These are phyloP conservation scores for Lutjanus argentimaculatus DNA, from an alignment of 2,797 vertebrate species.

Conservation along the genomic window DNA sequence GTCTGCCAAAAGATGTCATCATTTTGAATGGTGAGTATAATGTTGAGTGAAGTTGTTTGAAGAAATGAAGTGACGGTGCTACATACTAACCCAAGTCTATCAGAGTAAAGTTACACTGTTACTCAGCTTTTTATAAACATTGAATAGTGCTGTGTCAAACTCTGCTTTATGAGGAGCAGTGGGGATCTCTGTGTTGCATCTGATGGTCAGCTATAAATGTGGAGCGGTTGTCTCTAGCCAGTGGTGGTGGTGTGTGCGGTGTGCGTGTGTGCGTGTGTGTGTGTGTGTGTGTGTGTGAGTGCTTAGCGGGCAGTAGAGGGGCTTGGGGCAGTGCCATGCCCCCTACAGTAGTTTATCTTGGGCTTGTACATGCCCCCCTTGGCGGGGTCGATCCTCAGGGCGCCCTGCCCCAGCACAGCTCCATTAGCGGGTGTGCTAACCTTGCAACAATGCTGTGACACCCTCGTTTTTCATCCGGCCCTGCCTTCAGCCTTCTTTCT, in stretches of 20 bases:
- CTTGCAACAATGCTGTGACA: constrained; percentile 92
- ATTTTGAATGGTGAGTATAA: constrained; percentile 21
- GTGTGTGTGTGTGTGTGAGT: constrained; percentile 57
- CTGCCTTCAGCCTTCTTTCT: constrained; percentile 84
- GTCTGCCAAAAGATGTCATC: constrained; percentile 19
- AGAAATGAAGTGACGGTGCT: constrained; percentile 20
- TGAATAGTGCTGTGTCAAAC: constrained; percentile 78
- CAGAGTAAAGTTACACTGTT: constrained; percentile 57
- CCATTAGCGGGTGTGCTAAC: constrained; percentile 94
- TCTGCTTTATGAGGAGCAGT: constrained; percentile 66
- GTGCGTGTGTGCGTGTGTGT: constrained; percentile 52
- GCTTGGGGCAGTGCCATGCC: constrained; percentile 87
- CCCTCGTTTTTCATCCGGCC: constrained; percentile 90
- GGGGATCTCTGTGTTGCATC: constrained; percentile 64
- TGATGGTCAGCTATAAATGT: constrained; percentile 85
- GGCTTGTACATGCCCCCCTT: constrained; percentile 86
- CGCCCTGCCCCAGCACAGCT: constrained; percentile 85
- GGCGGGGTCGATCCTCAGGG: constrained; percentile 84
- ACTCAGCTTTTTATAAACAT: constrained; percentile 71
- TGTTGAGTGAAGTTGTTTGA: constrained; percentile 15
- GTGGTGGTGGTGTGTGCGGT: too few relatives aligned
- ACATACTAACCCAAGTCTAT: constrained; percentile 22
- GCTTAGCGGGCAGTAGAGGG: constrained; percentile 83
- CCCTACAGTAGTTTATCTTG: constrained; percentile 92
- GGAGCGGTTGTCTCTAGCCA: constrained; percentile 63